Conservation (phyloP, 1,140 invertebrate species). For the Polyergus mexicanus region DNA sequence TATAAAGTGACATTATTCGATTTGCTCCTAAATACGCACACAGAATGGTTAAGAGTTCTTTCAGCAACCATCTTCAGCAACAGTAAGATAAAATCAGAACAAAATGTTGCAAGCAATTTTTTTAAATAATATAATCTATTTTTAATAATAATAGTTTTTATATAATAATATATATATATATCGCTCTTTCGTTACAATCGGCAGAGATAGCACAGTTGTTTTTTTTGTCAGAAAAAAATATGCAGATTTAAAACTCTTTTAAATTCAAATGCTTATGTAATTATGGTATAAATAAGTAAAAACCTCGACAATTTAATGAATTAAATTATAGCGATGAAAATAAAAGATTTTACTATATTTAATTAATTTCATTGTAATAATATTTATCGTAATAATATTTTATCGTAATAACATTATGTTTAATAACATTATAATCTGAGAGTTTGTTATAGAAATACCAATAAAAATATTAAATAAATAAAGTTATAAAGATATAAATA, state of each 20-base stretch:
- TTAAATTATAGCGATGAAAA: neutral
- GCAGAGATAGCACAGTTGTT: neutral
- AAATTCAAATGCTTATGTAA: neutral
- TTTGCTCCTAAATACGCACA: slow-evolving; percentile 13
- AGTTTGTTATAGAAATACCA: neutral
- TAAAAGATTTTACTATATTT: neutral
- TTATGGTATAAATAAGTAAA: neutral
- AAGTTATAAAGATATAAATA: no score
- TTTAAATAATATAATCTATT: neutral
- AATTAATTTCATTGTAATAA: no score
- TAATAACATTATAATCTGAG: neutral
- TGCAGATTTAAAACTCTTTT: neutral
- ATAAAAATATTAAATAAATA: neutral
- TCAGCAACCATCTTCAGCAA: neutral
- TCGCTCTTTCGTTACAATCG: neutral
- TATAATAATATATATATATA: neutral
- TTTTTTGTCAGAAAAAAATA: neutral
- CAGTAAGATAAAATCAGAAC: neutral
- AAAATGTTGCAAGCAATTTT: neutral
- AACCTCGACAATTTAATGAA: neutral
- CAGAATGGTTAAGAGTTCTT: slow-evolving; percentile 7
- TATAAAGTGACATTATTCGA: slow-evolving; percentile 29
- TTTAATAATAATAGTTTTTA: neutral
- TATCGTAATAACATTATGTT: no score
- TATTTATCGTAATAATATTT: no score